phyloP scores from a whole-genome alignment of 2,113 vertebrate species.

The Chaetops frenatus region DNA sequence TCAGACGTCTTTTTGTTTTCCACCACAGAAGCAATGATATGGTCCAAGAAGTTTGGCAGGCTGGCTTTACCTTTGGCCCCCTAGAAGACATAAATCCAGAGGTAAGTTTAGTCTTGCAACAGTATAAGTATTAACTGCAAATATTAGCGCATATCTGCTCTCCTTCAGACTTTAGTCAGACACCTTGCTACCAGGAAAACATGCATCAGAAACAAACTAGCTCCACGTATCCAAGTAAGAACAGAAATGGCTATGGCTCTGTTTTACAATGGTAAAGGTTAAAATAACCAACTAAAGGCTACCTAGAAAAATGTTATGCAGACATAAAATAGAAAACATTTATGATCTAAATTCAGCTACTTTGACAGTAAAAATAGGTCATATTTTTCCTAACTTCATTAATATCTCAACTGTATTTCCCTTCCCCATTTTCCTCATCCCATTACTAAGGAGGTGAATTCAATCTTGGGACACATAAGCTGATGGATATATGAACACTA shows the following conservation, averaged over 20 bases:
- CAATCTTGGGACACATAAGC: background rate
- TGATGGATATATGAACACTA: background rate
- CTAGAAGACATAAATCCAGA: constrained; percentile 67
- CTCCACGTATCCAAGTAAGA: background rate
- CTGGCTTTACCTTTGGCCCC: constrained; percentile 91
- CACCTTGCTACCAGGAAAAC: background rate
- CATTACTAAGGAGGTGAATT: background rate
- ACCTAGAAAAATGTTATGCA: background rate
- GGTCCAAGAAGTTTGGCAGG: constrained; percentile 95
- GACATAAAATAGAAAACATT: background rate
- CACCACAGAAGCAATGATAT: constrained; percentile 98
- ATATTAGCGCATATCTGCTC: rapidly evolving
- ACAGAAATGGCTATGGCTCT: background rate
- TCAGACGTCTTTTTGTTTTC: constrained; percentile 96
- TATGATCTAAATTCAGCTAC: background rate
- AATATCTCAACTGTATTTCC: background rate
- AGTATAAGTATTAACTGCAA: background rate
- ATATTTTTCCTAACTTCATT: background rate
- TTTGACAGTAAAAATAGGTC: background rate
- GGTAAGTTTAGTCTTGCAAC: background rate
- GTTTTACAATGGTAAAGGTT: background rate
- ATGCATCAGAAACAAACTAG: background rate
- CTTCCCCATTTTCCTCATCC: background rate
- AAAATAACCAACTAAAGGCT: background rate
- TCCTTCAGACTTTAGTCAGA: background rate